These are phyloP conservation scores for Pachydiplax longipennis DNA, from an alignment of 2,888 invertebrate genomes.

Conservation along the genomic window DNA sequence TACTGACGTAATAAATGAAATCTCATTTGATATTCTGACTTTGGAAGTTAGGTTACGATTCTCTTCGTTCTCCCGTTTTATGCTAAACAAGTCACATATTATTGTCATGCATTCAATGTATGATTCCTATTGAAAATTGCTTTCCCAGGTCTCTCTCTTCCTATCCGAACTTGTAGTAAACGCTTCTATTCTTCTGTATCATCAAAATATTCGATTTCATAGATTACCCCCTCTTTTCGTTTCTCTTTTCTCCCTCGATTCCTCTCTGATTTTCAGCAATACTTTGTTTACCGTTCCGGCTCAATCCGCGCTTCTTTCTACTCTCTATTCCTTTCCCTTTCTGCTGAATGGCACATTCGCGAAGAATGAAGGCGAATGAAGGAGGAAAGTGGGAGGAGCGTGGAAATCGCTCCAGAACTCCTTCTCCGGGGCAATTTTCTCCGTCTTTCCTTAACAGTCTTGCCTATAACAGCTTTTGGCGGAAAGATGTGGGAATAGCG, in stretches of 20 bases:
- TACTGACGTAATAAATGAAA: too few species aligned
- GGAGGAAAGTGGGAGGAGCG: not conserved
- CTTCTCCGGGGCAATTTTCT: not conserved
- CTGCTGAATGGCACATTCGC: not conserved
- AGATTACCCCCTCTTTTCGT: not conserved
- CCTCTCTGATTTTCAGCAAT: too few species aligned
- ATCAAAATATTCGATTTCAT: not conserved
- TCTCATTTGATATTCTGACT: too few species aligned
- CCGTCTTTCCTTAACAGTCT: not conserved
- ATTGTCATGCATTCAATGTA: too few species aligned
- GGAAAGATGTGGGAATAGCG: not conserved
- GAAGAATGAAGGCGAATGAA: not conserved
- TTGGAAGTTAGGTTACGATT: too few species aligned
- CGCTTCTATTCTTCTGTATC: not conserved
- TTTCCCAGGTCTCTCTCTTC: not conserved
- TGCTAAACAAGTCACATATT: too few species aligned
- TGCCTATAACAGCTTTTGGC: not conserved
- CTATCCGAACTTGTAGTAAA: not conserved
- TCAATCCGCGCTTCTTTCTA: not conserved
- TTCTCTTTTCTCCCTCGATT: not conserved
- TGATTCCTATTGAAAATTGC: too few species aligned
- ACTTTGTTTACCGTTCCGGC: not conserved
- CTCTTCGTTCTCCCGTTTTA: too few species aligned
- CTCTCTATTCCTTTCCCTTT: not conserved
- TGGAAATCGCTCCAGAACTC: not conserved